Percentiles rank a stretch among this genome's conserved stretches.
Conservation (phyloP, 2,113 vertebrate species). For the Nerophis ophidion region DNA sequence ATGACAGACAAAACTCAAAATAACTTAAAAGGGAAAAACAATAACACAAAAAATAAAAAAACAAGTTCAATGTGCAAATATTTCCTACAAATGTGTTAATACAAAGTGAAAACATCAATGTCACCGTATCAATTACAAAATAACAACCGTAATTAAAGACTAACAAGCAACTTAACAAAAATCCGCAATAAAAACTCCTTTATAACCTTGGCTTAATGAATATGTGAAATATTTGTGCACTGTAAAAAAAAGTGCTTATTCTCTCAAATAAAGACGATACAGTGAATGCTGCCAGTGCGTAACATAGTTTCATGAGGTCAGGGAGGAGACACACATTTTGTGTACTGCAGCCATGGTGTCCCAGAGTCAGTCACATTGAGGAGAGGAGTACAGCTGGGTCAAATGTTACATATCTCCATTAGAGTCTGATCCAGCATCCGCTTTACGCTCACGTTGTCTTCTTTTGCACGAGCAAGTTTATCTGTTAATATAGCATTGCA, state of each 20-base stretch:
- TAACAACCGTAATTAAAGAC: slow-evolving; percentile 21
- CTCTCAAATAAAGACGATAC: slow-evolving; percentile 32
- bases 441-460: slow-evolving; percentile 51
- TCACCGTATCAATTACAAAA: neutral
- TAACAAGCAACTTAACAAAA: slow-evolving; percentile 45
- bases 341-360: slow-evolving; percentile 19
- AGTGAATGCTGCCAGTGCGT: slow-evolving; percentile 25
- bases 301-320: slow-evolving; percentile 16
- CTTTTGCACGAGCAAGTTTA: slow-evolving; percentile 55
- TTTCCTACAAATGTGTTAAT: slow-evolving; percentile 18
- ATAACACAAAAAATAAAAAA: slow-evolving; percentile 11
- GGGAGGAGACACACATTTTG: slow-evolving; percentile 8
- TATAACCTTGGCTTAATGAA: slow-evolving; percentile 35
- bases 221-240: slow-evolving; percentile 29
- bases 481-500: slow-evolving; percentile 66
- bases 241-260: slow-evolving; percentile 51
- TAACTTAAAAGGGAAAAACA: neutral
- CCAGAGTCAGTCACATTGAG: slow-evolving; percentile 31
- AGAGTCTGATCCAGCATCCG: slow-evolving; percentile 65
- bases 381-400: slow-evolving; percentile 36
- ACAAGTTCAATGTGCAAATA: slow-evolving; percentile 16
- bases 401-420: slow-evolving; percentile 60
- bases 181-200: slow-evolving; percentile 48
- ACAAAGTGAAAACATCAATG: slow-evolving; percentile 22
- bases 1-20: slow-evolving; percentile 13